Evolutionary conservation across 2,113 vertebrate genomes (phyloP).

Genomic region (Crotalus horridus): DNA sequence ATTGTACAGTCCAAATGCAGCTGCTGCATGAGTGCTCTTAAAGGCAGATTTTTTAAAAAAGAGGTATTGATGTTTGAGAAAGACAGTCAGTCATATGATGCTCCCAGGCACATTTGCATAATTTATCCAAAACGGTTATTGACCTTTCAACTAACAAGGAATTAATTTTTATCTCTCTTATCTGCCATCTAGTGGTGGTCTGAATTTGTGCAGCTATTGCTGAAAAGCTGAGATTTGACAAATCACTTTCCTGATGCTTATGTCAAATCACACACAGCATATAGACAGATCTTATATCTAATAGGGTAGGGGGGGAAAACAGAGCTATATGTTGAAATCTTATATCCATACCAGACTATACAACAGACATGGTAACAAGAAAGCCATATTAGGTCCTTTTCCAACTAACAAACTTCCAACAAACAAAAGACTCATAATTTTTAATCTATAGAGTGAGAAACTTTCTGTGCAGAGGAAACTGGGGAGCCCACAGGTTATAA

Average conservation of each 20-base stretch:
- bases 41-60: not conserved
- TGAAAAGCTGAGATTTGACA: not conserved
- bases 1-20: not conserved
- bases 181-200: not conserved
- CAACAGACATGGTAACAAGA: not conserved
- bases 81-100: not conserved
- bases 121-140: not conserved
- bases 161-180: not conserved
- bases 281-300: not conserved
- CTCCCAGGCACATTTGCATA: not conserved
- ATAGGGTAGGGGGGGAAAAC: not conserved
- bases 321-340: not conserved
- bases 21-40: not conserved
- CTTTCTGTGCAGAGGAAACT: not conserved
- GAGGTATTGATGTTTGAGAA: not conserved
- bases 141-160: not conserved
- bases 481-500: not conserved
- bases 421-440: not conserved
- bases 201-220: not conserved
- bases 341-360: not conserved
- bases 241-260: not conserved
- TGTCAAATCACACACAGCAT: not conserved
- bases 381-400: not conserved
- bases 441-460: not conserved
- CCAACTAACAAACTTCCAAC: not conserved